Base-by-base conservation (phyloP, 2,888 invertebrate genomes). In the Mellilla xanthometata region DNA sequence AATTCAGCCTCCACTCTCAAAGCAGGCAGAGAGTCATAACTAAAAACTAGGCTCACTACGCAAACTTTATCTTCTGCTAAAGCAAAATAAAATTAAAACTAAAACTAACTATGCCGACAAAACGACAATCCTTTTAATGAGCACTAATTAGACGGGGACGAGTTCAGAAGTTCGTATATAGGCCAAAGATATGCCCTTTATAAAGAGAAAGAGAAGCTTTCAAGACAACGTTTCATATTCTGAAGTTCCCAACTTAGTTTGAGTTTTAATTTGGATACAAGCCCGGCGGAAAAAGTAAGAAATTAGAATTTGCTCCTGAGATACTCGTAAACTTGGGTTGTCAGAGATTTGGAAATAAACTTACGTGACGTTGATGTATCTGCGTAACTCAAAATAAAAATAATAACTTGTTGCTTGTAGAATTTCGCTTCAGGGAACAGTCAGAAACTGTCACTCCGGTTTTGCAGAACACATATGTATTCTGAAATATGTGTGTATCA, bases 111-210 rank as follows among this genome's bases (percentile, higher is more conserved):
- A 26, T 9, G 26, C 24, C 32, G 22, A n/a, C 34, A 12, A 9
- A 26, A 26, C 7, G 12, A 30, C 29, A 43, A 34, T 29, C 24
- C 28, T 29, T 32, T 33, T 19, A 38, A 33, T 28, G 27, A 4
- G 32, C 27, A 28, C 32, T 39, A 39, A 39, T 39, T 34, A 45
- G 38, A 13, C 39, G 34, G 33, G 38, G 19, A 32, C 39, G 13
- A 12, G 15, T 27, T 41, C 22, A 4, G 7, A 32, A 40, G 30
- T 39, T 35, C 12, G 7, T 33, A 13, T 24, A 26, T 29, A 15
- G 24, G 23, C 4, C 12, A 33, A 35, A 24, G 35, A 19, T 26
- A 22, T 32, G 13, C 40, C n/a, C 31, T 40, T 46, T 46, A 34
- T 36, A 24, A 19, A 32, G 26, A 23, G 11, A 15, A n/a, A 28